Conservation (phyloP, 2,797 vertebrate genomes). For the Manis crassicaudata region DNA sequence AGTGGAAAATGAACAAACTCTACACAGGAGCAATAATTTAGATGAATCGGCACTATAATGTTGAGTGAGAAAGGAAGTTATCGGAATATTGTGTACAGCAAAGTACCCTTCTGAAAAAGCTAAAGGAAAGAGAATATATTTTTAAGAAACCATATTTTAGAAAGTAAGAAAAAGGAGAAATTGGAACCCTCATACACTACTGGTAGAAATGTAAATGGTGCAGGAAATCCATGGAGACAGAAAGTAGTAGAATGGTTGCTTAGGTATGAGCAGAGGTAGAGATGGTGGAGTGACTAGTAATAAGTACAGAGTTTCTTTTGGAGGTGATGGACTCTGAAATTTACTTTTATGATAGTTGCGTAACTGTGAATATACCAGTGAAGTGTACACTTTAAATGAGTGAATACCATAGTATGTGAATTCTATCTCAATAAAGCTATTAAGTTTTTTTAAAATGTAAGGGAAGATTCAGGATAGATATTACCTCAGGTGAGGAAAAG, state of each 20-base stretch:
- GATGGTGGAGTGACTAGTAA: not conserved
- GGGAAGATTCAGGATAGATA: not conserved
- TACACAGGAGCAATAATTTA: not conserved
- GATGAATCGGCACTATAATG: not conserved
- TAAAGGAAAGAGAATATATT: not conserved
- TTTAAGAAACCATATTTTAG: conserved; percentile 9
- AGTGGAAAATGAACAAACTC: not conserved
- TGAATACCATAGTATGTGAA: not conserved
- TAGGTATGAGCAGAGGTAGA: not conserved
- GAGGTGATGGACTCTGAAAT: not conserved
- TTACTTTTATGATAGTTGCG: not conserved
- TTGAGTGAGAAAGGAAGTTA: not conserved
- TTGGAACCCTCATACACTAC: not conserved
- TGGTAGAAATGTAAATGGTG: not conserved
- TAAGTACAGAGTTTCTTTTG: not conserved
- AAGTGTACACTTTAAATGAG: not conserved
- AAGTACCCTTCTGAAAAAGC: not conserved
- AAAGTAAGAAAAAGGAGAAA: conserved; percentile 24
- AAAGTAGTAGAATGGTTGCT: not conserved
- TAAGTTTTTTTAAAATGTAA: not conserved
- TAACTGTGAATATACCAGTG: not conserved
- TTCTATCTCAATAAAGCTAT: not conserved
- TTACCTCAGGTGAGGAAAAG: not conserved
- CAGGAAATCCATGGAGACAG: not conserved
- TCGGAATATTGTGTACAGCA: not conserved